These are phyloP conservation scores for Taenioides sp. DNA, from an alignment of 2,797 vertebrate genomes.

Conservation along the genomic window DNA sequence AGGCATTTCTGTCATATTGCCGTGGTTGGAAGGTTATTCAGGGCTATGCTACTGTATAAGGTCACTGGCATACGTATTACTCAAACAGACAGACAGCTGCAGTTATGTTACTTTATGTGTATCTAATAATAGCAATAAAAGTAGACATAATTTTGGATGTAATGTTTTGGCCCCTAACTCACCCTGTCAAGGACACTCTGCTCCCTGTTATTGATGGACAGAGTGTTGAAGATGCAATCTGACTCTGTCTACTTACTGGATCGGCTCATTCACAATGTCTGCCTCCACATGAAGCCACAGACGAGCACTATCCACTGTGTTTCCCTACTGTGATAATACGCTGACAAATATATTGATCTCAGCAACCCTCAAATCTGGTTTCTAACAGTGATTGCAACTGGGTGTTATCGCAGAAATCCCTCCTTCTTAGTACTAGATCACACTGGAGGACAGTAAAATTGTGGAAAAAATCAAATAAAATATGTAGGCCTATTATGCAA, in stretches of 20 bases:
- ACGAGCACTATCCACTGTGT: constrained; percentile 10
- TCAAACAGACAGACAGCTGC: constrained; percentile 7
- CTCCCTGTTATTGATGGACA: constrained; percentile 28
- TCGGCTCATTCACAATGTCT: constrained; percentile 16
- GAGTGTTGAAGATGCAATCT: constrained; percentile 38
- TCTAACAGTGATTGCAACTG: constrained; percentile 28
- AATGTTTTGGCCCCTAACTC: constrained; percentile 6
- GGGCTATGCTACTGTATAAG: neutral
- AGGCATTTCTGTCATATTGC: neutral
- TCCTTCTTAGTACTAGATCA: constrained; percentile 3
- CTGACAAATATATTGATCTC: constrained; percentile 22
- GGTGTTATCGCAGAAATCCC: constrained; percentile 34
- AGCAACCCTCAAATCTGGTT: constrained; percentile 15
- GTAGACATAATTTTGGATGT: neutral
- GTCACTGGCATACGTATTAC: neutral
- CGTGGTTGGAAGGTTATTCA: neutral
- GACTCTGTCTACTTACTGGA: constrained; percentile 36
- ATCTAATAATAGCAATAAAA: constrained; percentile 1
- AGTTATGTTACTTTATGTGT: neutral
- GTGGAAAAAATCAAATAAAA: neutral
- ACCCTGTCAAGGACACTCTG: constrained; percentile 37
- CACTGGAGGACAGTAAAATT: neutral
- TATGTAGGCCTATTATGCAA: neutral
- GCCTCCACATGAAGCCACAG: constrained; percentile 24
- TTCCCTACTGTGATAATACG: constrained; percentile 17